Base-by-base conservation (phyloP, 37 sponge, comb jelly and placozoan species). In the Eunapius fragilis region DNA sequence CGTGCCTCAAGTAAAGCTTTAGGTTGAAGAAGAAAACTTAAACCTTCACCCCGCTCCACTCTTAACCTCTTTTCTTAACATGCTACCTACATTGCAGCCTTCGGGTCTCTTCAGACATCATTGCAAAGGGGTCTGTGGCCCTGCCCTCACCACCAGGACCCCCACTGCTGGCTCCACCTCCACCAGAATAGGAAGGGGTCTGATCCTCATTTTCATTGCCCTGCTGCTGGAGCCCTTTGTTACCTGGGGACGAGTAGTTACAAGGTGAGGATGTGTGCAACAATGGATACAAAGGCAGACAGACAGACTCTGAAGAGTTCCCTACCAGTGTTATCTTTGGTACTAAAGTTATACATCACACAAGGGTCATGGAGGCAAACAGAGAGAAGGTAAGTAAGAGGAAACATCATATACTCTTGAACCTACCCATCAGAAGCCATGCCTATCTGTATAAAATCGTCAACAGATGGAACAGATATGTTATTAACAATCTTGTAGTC, bases 1-100 rank as follows among this genome's bases (percentile, higher is more conserved):
- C 91, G 88, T 14, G 91, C 88, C 76, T 92, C 96, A 58, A 96
- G 75, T 89, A 96, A 79, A n/a, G 84, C 96, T 96, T 32, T 34
- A 85, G 79, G 32, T 67, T 28, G 19, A 67, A 72, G 30, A 41
- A 70, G 2, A 25, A 37, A 47, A 22, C 50, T 33, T 69, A 50
- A 34, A 76, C 68, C 24, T 2, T 0, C 7, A n/a, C 68, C 82
- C 25, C 25, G 4, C 49, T 12, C 25, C 31, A 37, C 79, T n/a
- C 79, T 47, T 50, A 4, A 78, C 50, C 26, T 34, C 31, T 7
- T 75, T 76, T 47, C 67, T n/a, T 45, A 58, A 30, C 30, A 81
- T 34, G 34, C 28, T 41, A 13, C 77, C 10, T 84, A 89, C 90
- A 74, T 33, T 84, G 85, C 17, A 89, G 37, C 72, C 85, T 84